phyloP scores from a whole-genome alignment of 2,888 invertebrate genomes.

The Agrypnus murinus region DNA sequence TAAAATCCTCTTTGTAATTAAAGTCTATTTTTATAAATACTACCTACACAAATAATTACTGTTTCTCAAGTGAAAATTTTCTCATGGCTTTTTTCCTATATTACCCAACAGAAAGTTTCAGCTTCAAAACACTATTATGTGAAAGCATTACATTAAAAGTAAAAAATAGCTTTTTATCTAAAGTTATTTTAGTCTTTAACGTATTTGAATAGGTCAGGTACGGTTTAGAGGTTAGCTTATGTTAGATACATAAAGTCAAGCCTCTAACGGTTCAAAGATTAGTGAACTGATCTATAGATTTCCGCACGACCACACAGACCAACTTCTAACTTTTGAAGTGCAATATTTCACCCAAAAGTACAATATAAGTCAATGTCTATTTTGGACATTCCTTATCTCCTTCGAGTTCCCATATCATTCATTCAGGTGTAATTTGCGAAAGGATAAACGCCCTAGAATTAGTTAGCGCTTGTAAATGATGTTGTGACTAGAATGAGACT shows the following conservation, averaged over 20 bases:
- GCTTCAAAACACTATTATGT: background rate
- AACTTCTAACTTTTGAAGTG: background rate
- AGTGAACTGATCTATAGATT: conserved; percentile 17
- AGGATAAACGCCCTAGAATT: background rate
- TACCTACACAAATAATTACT: no score
- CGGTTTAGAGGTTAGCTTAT: conserved; percentile 20
- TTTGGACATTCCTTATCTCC: background rate
- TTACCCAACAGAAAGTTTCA: no score
- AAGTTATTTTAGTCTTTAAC: background rate
- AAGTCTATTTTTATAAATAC: no score
- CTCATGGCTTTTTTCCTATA: no score
- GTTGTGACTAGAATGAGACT: background rate
- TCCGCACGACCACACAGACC: conserved; percentile 4
- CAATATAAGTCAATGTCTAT: conserved; percentile 14
- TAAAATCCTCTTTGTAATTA: no score
- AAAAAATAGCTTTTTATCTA: background rate
- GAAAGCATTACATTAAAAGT: background rate
- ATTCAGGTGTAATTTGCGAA: conserved; percentile 3
- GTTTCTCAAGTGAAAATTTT: no score
- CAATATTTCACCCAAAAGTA: conserved; percentile 16
- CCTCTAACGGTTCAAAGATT: conserved; percentile 13
- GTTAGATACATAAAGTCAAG: background rate
- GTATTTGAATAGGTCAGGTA: conserved; percentile 15
- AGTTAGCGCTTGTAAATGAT: background rate
- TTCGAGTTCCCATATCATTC: background rate